Conservation (phyloP, 2,888 invertebrate species). For the Hybos culiciformis region DNA sequence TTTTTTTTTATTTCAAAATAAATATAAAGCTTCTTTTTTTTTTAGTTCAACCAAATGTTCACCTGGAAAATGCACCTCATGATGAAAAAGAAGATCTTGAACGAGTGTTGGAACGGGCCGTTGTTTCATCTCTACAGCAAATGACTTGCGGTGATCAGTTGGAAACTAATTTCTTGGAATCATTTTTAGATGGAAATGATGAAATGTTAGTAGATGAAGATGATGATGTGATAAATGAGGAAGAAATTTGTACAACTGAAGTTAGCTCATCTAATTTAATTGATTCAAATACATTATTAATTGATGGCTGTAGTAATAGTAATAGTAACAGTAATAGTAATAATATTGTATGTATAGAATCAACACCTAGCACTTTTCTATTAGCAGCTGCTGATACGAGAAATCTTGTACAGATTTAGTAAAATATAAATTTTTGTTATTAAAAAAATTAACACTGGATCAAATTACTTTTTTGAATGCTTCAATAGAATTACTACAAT, state of each 20-base stretch:
- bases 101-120: conserved; percentile 65
- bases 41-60: conserved; percentile 53
- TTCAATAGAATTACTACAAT: not conserved
- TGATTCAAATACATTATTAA: conserved; percentile 26
- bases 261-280: conserved; percentile 28
- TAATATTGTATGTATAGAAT: too few species aligned
- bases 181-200: conserved; percentile 32
- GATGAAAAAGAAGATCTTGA: conserved; percentile 83
- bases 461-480: not conserved
- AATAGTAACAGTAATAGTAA: conserved; percentile 14
- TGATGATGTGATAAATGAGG: too few species aligned
- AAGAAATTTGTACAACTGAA: conserved; percentile 23
- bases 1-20: not conserved
- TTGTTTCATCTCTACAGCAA: conserved; percentile 55
- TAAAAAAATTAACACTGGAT: not conserved
- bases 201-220: conserved; percentile 28
- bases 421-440: not conserved
- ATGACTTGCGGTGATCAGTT: conserved; percentile 36
- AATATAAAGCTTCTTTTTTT: not conserved
- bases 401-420: conserved; percentile 30
- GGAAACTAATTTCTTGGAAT: conserved; percentile 27
- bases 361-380: conserved; percentile 7
- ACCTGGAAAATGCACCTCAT: conserved; percentile 52
- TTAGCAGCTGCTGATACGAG: conserved; percentile 27
- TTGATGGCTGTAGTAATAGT: conserved; percentile 24